These are phyloP conservation scores for Lingula anatina DNA, from an alignment of 2,888 invertebrate species.

Conservation along the genomic window DNA sequence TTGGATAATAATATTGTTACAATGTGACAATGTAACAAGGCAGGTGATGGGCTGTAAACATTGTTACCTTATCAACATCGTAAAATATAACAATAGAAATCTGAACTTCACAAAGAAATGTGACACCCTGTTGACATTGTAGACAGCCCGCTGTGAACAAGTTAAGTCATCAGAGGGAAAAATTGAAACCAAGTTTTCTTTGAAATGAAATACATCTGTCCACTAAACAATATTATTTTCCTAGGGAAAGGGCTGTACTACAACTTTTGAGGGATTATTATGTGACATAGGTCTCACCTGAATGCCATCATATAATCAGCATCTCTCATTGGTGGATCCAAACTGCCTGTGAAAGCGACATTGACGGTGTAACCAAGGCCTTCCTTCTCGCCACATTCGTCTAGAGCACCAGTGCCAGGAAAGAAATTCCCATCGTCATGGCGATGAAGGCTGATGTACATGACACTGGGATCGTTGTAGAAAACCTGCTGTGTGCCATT, in stretches of 20 bases:
- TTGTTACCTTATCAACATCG: too few relatives aligned
- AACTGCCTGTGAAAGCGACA: constrained; percentile 88
- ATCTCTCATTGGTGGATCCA: constrained; percentile 88
- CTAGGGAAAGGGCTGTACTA: too few relatives aligned
- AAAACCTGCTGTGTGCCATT: constrained; percentile 98
- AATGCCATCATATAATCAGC: constrained; percentile 94
- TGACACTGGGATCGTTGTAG: constrained; percentile 87
- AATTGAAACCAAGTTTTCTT: too few relatives aligned
- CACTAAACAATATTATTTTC: too few relatives aligned
- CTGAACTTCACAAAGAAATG: too few relatives aligned
- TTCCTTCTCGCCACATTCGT: constrained; percentile 82
- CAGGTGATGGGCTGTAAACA: background rate
- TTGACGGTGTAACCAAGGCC: constrained; percentile 94
- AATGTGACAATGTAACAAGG: background rate
- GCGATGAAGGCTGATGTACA: constrained; percentile 96
- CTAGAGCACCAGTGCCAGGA: constrained; percentile 96
- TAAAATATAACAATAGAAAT: too few relatives aligned
- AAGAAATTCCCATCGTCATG: constrained; percentile 99
- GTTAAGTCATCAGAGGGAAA: too few relatives aligned
- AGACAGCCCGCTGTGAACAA: too few relatives aligned
- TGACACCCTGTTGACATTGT: too few relatives aligned
- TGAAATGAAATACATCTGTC: too few relatives aligned
- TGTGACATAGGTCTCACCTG: too few relatives aligned
- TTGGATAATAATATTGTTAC: background rate
- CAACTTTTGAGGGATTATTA: too few relatives aligned